phyloP scores from a whole-genome alignment of 2,797 vertebrate genomes.

The Acanthopagrus latus region DNA sequence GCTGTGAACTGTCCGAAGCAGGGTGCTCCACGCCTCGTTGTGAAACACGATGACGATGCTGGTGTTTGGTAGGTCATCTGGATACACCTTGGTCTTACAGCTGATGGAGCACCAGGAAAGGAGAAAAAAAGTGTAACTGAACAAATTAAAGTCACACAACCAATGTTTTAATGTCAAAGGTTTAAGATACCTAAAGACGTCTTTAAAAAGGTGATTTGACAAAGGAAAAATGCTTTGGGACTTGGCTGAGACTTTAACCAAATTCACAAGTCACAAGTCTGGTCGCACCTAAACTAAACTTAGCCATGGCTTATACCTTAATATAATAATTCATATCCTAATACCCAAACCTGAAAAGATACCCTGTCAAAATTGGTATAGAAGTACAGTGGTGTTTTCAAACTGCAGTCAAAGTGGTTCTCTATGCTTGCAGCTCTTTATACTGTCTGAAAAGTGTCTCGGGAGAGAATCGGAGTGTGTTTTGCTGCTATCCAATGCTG shows the following conservation, averaged over 20 bases:
- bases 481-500: constrained; percentile 32
- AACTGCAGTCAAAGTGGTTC: constrained; percentile 4
- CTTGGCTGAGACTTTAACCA: too few species aligned
- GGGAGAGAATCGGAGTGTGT: constrained; percentile 31
- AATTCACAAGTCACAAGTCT: too few species aligned
- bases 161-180: too few species aligned
- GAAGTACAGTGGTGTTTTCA: constrained; percentile 9
- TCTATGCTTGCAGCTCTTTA: constrained; percentile 27
- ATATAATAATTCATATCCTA: neutral
- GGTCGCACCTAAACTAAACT: neutral
- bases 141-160: constrained; percentile 7
- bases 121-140: neutral
- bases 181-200: too few species aligned
- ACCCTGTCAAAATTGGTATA: constrained; percentile 1
- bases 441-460: constrained; percentile 26
- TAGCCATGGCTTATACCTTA: neutral
- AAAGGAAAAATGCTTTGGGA: too few species aligned
- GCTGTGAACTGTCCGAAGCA: constrained; percentile 94
- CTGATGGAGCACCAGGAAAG: constrained; percentile 72
- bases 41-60: constrained; percentile 98
- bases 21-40: constrained; percentile 99
- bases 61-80: constrained; percentile 93
- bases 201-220: too few species aligned
- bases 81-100: constrained; percentile 94
- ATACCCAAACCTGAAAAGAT: neutral